These are phyloP conservation scores for Orientallactaga bullata DNA, from an alignment of 2,113 vertebrate species.

Conservation along the genomic window DNA sequence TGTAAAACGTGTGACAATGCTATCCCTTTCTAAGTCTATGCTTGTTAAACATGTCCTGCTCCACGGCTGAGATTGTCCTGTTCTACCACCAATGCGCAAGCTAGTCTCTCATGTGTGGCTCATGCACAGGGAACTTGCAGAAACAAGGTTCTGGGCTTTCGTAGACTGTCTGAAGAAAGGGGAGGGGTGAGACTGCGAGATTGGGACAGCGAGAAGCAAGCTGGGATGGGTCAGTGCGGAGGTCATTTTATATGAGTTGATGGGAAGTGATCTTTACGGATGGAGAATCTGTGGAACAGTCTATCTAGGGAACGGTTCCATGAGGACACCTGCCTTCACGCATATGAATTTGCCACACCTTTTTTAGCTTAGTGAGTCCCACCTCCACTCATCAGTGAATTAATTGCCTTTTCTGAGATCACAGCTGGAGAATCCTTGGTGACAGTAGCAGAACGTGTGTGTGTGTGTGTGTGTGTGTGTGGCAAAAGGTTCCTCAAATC, in stretches of 20 bases:
- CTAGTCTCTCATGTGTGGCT: background rate
- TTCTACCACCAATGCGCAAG: background rate
- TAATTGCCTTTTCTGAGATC: constrained; percentile 14
- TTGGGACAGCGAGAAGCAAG: background rate
- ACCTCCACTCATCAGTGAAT: background rate
- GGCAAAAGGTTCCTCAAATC: constrained; percentile 11
- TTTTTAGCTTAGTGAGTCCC: background rate
- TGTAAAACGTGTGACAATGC: no score
- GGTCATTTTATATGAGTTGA: background rate
- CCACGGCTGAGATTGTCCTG: background rate
- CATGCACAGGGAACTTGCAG: background rate
- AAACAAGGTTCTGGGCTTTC: background rate
- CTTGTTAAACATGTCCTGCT: background rate
- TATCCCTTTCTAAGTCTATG: no score
- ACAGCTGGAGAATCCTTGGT: background rate
- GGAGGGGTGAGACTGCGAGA: background rate
- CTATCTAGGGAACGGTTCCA: background rate
- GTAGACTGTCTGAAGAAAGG: background rate
- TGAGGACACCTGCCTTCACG: background rate
- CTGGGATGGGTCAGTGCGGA: background rate
- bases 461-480: background rate
- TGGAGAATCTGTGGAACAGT: background rate
- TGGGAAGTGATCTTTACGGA: background rate
- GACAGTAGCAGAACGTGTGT: background rate
- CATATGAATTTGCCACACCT: background rate